Evolutionary conservation across 2,113 vertebrate genomes (phyloP), one percentile per base, ranked within the genome.

Genomic region (Heterocephalus glaber): DNA sequence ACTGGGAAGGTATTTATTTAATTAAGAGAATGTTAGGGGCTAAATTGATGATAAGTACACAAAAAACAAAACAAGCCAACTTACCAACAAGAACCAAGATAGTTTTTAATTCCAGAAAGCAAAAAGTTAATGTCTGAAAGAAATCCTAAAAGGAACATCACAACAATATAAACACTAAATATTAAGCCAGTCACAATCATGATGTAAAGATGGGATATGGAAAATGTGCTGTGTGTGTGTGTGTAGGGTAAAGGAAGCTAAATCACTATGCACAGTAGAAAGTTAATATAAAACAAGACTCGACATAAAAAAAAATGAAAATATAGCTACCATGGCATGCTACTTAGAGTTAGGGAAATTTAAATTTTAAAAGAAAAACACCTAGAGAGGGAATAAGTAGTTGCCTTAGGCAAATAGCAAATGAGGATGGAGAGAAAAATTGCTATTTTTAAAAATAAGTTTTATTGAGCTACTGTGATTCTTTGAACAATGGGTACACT

Each of bases 101-200:
- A 90, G 91, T 82, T 60, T 66, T 47, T 61, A 85, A 89, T 49
- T 89, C 52, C 63, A 74, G 74, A 86, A 96, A 90, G 76, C 9
- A 88, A 92, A 94, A 89, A 81, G 35, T 66, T 91, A 65, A 33
- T 30, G 7, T 35, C 30, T 58, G 52, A 86, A 76, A 61, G 33
- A 60, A 86, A 66, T 74, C 49, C 44, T 22, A 20, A 10, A 74
- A 17, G 17, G 76, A 4, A n/a, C 26, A 65, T 61, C 54, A 83
- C 30, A n/a, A 33, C 24, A 86, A 93, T 41, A 47, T 72, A 87
- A 94, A 80, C 14, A 66, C 19, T 77, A 56, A 38, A 54, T 72
- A 81, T 20, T 80, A 28, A 86, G 79, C 26, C 33, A 72, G 49
- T 44, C 61, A 60, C 24, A 70, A 41, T 52, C 84, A 68, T 52